Evolutionary conservation across 2,113 vertebrate species (phyloP), one percentile per base, ranked within the genome.

Genomic region (Pteruthius melanotis): DNA sequence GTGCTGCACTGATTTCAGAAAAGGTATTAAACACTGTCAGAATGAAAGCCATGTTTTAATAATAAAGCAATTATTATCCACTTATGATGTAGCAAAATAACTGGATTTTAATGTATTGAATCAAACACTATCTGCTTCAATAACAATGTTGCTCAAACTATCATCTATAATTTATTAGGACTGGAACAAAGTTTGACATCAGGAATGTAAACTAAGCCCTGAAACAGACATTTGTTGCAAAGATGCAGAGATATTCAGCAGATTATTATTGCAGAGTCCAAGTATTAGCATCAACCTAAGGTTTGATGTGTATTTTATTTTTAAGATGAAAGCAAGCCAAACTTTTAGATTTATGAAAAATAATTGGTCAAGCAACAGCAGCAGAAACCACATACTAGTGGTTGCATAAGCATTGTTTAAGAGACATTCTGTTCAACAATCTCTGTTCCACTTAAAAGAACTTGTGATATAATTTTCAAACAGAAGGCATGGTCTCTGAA

Each of bases 91-190:
- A 80, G 72, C 30, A 91, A 89, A 95, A 75, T 95, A 96, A 96
- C 77, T 94, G 94, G 42, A 30, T 93, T 97, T 96, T 96, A 97
- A 91, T 96, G 54, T 90, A 82, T 92, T 94, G 72, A 80, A 95
- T 96, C 91, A 96, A 97, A 95, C 27, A 44, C 69, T 95, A 49
- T 91, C 59, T 96, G 64, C 59, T 78, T 66, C 90, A 89, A 14
- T 95, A 96, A 94, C 56, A 42, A 20, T 70, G 50, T 87, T 89
- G 60, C 49, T 85, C 65, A 90, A 95, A 71, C 74, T 90, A 40
- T 82, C 47, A 91, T 91, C 72, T 90, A 59, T 77, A 79, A 97
- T 94, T 94, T 87, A 71, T 69, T 94, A 91, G 57, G 60, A 50
- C 59, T 31, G 33, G 64, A 95, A 56, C 60, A 90, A 87, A 84